Evolutionary conservation across 2,888 invertebrate species (phyloP).

Genomic region (Drosophila melanosoma): DNA sequence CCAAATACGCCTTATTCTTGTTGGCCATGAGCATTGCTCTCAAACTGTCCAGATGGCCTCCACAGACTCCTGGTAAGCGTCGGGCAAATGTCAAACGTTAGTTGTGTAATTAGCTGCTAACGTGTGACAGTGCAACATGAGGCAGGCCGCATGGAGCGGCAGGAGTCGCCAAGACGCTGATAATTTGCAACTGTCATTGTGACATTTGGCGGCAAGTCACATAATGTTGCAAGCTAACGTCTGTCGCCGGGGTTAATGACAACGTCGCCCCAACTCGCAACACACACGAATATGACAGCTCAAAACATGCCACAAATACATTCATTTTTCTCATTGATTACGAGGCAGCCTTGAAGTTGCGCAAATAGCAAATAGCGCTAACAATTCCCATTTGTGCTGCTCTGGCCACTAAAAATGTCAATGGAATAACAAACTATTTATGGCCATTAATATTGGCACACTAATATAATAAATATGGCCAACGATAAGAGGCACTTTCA

Average conservation of each 20-base stretch:
- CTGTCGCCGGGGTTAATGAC: constrained; percentile 64
- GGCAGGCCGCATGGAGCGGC: constrained; percentile 10
- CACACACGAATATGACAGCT: constrained; percentile 28
- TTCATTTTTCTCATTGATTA: constrained; percentile 43
- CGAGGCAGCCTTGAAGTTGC: constrained; percentile 63
- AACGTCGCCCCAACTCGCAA: constrained; percentile 40
- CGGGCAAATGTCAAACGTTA: constrained; percentile 74
- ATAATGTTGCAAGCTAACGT: constrained; percentile 32
- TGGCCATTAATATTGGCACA: constrained; percentile 18
- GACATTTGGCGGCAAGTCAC: constrained; percentile 68
- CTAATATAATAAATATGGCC: constrained; percentile 16
- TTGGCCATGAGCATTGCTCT: constrained; percentile 43
- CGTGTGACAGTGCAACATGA: constrained; percentile 38
- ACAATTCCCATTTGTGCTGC: constrained; percentile 38
- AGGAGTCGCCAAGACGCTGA: constrained; percentile 48
- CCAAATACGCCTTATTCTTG: constrained; percentile 2
- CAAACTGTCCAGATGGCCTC: constrained; percentile 54
- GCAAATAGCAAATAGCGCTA: constrained; percentile 34
- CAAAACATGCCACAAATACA: constrained; percentile 10
- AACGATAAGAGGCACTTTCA: constrained; percentile 48
- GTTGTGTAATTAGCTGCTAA: constrained; percentile 74
- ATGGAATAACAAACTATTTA: constrained; percentile 45
- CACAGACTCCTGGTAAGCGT: constrained; percentile 31
- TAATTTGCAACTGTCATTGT: constrained; percentile 80
- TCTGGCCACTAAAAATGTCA: constrained; percentile 43